Conservation (phyloP, 1,140 invertebrate genomes). For the Liolophura sinensis region DNA sequence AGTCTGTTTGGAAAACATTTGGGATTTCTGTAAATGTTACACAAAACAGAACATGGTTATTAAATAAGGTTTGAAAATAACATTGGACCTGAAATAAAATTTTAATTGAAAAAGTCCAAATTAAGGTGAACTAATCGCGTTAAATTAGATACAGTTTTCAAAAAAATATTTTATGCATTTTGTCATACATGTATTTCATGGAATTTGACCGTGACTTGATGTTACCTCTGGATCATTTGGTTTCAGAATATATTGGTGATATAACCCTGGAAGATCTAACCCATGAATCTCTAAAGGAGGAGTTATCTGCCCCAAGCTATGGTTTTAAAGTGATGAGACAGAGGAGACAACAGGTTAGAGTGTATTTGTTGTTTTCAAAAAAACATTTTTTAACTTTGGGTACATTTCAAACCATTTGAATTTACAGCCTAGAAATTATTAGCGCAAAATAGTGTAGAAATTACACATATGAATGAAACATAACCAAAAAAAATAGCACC, state of each 20-base stretch:
- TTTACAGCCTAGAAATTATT: background rate
- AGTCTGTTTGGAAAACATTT: too few relatives aligned
- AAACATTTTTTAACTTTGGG: background rate
- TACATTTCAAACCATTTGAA: background rate
- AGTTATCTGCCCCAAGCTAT: conserved; percentile 67
- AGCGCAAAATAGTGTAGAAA: background rate
- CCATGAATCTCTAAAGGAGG: conserved; percentile 53
- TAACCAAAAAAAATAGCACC: background rate
- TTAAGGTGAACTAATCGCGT: too few relatives aligned
- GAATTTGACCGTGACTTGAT: background rate
- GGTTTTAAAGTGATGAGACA: conserved; percentile 56
- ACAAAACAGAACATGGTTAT: too few relatives aligned
- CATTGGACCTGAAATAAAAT: too few relatives aligned
- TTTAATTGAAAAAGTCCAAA: too few relatives aligned
- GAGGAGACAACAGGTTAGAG: conserved; percentile 39
- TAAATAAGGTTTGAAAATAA: too few relatives aligned
- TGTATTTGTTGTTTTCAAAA: background rate
- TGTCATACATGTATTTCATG: too few relatives aligned
- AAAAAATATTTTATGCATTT: too few relatives aligned
- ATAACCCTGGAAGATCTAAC: conserved; percentile 28
- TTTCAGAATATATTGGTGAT: conserved; percentile 27
- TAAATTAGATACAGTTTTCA: too few relatives aligned
- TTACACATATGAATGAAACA: background rate
- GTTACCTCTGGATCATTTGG: background rate
- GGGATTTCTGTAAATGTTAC: too few relatives aligned